Conservation (phyloP, 2,888 invertebrate genomes). For the Eupithecia vulgata region DNA sequence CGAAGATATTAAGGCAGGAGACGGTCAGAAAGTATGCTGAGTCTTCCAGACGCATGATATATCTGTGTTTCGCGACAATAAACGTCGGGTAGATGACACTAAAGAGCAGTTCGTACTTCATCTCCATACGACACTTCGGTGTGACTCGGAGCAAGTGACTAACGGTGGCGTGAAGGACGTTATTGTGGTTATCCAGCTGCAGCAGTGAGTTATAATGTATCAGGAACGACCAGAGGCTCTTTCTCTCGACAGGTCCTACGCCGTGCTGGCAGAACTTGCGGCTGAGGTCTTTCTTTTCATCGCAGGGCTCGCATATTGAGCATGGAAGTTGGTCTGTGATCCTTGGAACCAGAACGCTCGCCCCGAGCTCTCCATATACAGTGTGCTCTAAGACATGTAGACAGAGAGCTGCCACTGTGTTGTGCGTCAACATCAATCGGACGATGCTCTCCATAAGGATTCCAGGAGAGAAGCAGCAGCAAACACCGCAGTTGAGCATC, state of each 20-base stretch:
- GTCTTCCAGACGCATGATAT: conserved; percentile 74
- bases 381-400: conserved; percentile 84
- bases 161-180: conserved; percentile 83
- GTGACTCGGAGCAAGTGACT: conserved; percentile 84
- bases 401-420: conserved; percentile 67
- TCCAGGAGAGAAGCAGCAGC: conserved; percentile 86
- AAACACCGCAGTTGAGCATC: conserved; percentile 84
- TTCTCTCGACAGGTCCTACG: conserved; percentile 63
- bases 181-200: conserved; percentile 79
- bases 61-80: conserved; percentile 80
- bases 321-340: conserved; percentile 75
- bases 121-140: conserved; percentile 79
- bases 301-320: conserved; percentile 70
- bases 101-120: conserved; percentile 84
- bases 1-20: conserved; percentile 85
- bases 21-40: conserved; percentile 83
- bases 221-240: conserved; percentile 82
- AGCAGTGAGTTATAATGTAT: conserved; percentile 84
- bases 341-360: conserved; percentile 64
- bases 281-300: conserved; percentile 57
- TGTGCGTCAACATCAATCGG: conserved; percentile 74
- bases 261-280: conserved; percentile 65
- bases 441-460: conserved; percentile 78
- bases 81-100: conserved; percentile 86
- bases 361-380: conserved; percentile 85